Conservation (phyloP, 2,797 vertebrate genomes). For the Octomys mimax region DNA sequence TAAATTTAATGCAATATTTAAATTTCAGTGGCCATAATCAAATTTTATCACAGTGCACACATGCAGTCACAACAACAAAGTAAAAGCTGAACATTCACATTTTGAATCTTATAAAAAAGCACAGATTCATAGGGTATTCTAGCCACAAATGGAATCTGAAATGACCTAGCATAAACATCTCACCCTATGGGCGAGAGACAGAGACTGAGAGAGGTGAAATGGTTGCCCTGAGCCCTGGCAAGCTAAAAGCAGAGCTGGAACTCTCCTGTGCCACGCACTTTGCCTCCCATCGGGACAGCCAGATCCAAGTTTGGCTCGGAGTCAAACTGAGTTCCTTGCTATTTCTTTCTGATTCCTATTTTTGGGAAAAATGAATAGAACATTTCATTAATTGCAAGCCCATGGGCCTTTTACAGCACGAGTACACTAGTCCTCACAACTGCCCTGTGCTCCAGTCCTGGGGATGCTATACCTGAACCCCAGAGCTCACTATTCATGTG, state of each 20-base stretch:
- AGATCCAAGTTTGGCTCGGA: not conserved
- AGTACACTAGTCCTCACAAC: not conserved
- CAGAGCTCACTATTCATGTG: not conserved
- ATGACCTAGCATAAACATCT: not conserved
- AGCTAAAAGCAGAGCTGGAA: not conserved
- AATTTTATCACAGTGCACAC: not conserved
- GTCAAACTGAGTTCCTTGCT: not conserved
- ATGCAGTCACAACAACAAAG: not conserved
- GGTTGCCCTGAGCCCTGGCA: not conserved
- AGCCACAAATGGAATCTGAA: not conserved
- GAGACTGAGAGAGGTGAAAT: not conserved
- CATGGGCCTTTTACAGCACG: not conserved
- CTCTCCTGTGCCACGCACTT: not conserved
- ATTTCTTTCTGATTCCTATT: not conserved
- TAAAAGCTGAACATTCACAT: conserved; percentile 38
- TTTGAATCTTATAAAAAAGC: not conserved
- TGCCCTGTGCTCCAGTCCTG: not conserved
- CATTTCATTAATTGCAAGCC: not conserved
- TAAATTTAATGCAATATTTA: conserved; percentile 20
- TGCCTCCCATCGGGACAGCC: not conserved
- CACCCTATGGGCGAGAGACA: conserved; percentile 5
- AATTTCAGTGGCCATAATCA: conserved; percentile 44
- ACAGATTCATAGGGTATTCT: not conserved
- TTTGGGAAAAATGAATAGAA: not conserved
- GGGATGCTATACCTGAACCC: not conserved